These are phyloP conservation scores for Sarcophaga bullata DNA, from an alignment of 1,140 invertebrate genomes.

Conservation along the genomic window DNA sequence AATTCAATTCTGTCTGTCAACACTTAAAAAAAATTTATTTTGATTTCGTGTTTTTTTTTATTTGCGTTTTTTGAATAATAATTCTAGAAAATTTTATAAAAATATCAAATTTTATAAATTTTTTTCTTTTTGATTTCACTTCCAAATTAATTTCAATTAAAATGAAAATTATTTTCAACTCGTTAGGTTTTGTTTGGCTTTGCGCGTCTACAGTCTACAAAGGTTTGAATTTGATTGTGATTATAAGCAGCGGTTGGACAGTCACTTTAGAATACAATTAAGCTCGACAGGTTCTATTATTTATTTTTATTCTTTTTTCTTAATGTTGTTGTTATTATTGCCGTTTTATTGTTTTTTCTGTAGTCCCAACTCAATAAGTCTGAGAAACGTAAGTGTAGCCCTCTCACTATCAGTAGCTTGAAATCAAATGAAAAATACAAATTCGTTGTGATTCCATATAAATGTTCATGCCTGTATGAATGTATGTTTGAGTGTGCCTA, in stretches of 20 bases:
- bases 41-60: not conserved
- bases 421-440: slow-evolving; percentile 23
- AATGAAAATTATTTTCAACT: not conserved
- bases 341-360: not conserved
- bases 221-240: slow-evolving; percentile 25
- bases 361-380: not conserved
- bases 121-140: not conserved
- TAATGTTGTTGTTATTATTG: not conserved
- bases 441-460: slow-evolving; percentile 17
- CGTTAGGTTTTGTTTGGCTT: slow-evolving; percentile 24
- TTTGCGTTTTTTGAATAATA: slow-evolving; percentile 30
- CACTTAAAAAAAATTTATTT: not conserved
- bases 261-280: slow-evolving; percentile 39
- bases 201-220: slow-evolving; percentile 41
- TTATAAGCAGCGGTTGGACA: slow-evolving; percentile 28
- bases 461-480: not conserved
- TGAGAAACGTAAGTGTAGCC: not conserved
- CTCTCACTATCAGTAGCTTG: slow-evolving; percentile 8
- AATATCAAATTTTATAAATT: not conserved
- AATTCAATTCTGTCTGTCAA: not conserved
- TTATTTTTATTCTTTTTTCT: not conserved
- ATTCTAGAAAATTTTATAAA: slow-evolving; percentile 18
- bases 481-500: not conserved
- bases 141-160: not conserved
- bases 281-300: slow-evolving; percentile 31